Evolutionary conservation across 2,888 invertebrate genomes (phyloP).

Genomic region (Hypena proboscidalis): DNA sequence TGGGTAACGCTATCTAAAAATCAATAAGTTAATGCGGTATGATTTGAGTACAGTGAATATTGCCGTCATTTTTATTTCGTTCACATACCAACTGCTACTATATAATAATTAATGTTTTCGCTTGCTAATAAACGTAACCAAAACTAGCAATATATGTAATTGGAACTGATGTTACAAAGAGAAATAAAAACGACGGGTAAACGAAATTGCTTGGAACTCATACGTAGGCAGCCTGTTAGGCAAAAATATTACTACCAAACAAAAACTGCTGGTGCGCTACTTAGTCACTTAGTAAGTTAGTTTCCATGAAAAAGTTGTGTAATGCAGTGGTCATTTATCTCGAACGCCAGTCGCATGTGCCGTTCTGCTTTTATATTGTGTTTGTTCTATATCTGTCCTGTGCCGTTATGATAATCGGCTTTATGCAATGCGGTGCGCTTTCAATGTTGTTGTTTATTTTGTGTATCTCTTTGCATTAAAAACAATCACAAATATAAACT

Average conservation of each 20-base stretch:
- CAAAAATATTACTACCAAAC: slow-evolving; percentile 3
- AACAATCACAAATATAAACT: background rate
- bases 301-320: slow-evolving; percentile 62
- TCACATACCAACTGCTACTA: too few species aligned
- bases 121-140: too few species aligned
- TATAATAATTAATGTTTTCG: too few species aligned
- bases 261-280: slow-evolving; percentile 31
- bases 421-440: slow-evolving; percentile 16
- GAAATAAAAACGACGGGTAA: background rate
- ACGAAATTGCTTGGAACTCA: background rate
- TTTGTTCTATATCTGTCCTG: slow-evolving; percentile 32
- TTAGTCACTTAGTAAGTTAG: slow-evolving; percentile 41
- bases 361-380: slow-evolving; percentile 37
- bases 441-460: slow-evolving; percentile 9
- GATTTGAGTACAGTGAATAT: too few species aligned
- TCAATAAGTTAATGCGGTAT: too few species aligned
- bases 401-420: slow-evolving; percentile 32
- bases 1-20: too few species aligned
- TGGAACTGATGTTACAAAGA: too few species aligned
- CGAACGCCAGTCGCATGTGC: slow-evolving; percentile 59
- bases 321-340: slow-evolving; percentile 70
- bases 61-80: too few species aligned
- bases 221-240: background rate
- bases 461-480: slow-evolving; percentile 5
- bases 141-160: too few species aligned